Evolutionary conservation across 2,888 invertebrate species (phyloP), one percentile per base, ranked within the genome.

Genomic region (Catonia carolina): DNA sequence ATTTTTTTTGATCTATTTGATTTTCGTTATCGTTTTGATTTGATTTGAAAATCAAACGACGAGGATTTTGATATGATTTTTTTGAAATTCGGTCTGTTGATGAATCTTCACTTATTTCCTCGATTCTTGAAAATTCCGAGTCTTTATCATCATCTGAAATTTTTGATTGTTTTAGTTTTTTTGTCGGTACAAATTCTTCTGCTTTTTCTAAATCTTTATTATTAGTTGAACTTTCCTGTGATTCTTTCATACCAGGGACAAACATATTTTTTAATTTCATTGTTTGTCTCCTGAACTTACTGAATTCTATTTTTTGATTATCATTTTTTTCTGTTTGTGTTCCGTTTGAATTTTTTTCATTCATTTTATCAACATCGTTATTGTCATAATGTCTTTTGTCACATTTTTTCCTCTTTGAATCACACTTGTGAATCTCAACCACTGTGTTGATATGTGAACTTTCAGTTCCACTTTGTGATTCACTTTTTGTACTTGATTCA

Each of bases 331-430:
- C 45, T 23, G 18, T 22, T 45, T 45, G n/a, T 20, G n/a, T 15
- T 12, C 27, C 45, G n/a, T 2, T 45, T 7, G 45, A 14, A 45
- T 45, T 45, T 27, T 45, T 45, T 23, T 45, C 23, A 45, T 45
- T 45, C 45, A 45, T 20, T 23, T 14, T 45, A 22, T 45, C 45
- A 12, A 20, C 22, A 45, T 27, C n/a, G 8, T 22, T 41, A 45
- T 45, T 27, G 8, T 45, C 27, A 4, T 14, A 2, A 22, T 22
- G 18, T 27, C 22, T 45, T 18, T 45, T 45, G 6, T 14, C 45
- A 23, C 45, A 14, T 45, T 23, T 45, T 22, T n/a, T 45, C 12
- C 22, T 45, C n/a, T 45, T 45, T 10, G 45, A 23, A 10, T 45
- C 45, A 7, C 14, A 45, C 22, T 45, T 45, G n/a, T 45, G 45